A percentile compares a stretch with the other conserved stretches of the same genome.
phyloP scores from a whole-genome alignment of 1,140 invertebrate species.

The Yoshiicerus persimilis region DNA sequence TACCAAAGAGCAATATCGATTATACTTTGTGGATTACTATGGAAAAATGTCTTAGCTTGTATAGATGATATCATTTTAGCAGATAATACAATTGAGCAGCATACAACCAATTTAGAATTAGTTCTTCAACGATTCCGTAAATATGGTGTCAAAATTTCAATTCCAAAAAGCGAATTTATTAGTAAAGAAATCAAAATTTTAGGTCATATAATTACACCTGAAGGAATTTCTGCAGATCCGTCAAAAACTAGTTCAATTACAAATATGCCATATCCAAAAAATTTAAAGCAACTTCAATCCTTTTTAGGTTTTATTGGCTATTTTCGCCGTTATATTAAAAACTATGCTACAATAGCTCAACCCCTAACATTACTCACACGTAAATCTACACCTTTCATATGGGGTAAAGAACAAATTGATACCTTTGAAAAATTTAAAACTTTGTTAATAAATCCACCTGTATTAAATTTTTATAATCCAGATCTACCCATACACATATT shows the following conservation, averaged over 20 bases:
- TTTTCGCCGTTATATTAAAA: constrained; percentile 53
- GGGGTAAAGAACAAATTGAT: constrained; percentile 32
- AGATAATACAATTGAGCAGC: not conserved
- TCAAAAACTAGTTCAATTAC: constrained; percentile 48
- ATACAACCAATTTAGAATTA: not conserved
- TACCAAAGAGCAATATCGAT: constrained; percentile 50
- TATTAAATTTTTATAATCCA: constrained; percentile 49
- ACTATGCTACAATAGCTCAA: constrained; percentile 42
- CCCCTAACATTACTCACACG: constrained; percentile 50
- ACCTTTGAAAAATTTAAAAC: constrained; percentile 47
- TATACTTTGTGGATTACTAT: constrained; percentile 25
- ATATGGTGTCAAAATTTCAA: constrained; percentile 28
- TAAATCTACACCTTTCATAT: constrained; percentile 42
- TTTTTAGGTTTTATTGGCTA: constrained; percentile 56
- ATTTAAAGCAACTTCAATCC: constrained; percentile 52
- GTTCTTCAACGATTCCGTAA: not conserved
- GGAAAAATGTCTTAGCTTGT: not conserved
- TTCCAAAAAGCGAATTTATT: constrained; percentile 29
- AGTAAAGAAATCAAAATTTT: constrained; percentile 37
- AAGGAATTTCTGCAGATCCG: constrained; percentile 50
- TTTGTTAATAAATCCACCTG: constrained; percentile 29
- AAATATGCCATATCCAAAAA: constrained; percentile 50
- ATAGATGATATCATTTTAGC: constrained; percentile 39
- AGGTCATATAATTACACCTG: constrained; percentile 52
- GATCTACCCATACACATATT: constrained; percentile 50